Evolutionary conservation across 2,797 vertebrate species (phyloP), one percentile per base, ranked within the genome.

Genomic region (Aviceda leuphotes): DNA sequence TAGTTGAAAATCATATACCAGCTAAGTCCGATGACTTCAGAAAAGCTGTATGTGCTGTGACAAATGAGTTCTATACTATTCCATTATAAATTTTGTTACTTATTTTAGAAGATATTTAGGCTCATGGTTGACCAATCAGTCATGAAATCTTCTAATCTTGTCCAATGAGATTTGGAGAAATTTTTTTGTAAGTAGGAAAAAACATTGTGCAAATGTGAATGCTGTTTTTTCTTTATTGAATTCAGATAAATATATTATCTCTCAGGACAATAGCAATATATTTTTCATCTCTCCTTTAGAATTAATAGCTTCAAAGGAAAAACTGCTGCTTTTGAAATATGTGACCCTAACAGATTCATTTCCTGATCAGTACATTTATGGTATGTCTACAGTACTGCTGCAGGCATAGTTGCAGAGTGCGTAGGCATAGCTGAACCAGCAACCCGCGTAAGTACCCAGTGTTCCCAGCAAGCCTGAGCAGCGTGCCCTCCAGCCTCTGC

Each of bases 241-340:
- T 59, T 86, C 31, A 59, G 44, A 19, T 18, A 77, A 83, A 66
- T 55, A 5, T 30, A 6, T 68, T 87, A 12, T 61, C 50, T 83
- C 37, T 70, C 7, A 59, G 31, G 47, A n/a, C 5, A 28, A 37
- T 25, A 58, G 37, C 54, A 74, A 74, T 83, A 7, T 56, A 33
- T 87, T 89, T 87, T 95, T 81, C 22, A 67, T 49, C 16, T 78
- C 44, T 88, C 15, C 35, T 94, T 74, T 39, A 31, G 44, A 88
- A 71, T 59, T 28, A 83, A 49, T 61, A 74, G 33, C 12, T 86
- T 92, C 37, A 74, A 66, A 92, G 41, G 35, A 47, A 73, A 65
- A 70, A 12, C 6, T 44, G 4, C 16, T 47, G 31, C 54, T 91
- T 93, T 94, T 83, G 41, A 86, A 95, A 79, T 31, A 21, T 2